Evolutionary conservation across 2,113 vertebrate genomes (phyloP).

Genomic region (Rhinopithecus roxellana): DNA sequence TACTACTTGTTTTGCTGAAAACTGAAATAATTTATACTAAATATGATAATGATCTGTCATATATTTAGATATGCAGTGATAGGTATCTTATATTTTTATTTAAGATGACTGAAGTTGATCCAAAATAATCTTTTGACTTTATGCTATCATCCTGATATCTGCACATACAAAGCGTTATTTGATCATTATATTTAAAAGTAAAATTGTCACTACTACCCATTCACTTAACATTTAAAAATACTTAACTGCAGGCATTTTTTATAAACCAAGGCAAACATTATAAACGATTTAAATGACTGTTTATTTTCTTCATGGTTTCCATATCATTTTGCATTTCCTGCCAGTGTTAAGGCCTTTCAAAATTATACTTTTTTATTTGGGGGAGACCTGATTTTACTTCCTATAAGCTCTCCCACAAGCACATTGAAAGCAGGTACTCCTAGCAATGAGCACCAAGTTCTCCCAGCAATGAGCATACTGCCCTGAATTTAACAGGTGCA

Average conservation of each 20-base stretch:
- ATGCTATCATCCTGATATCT: background rate
- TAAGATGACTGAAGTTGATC: background rate
- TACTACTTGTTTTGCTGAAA: conserved; percentile 65
- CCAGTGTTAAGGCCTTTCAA: background rate
- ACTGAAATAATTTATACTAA: conserved; percentile 68
- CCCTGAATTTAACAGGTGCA: background rate
- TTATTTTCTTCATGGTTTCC: background rate
- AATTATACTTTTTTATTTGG: background rate
- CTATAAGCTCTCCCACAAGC: background rate
- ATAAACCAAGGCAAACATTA: background rate
- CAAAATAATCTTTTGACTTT: conserved; percentile 48
- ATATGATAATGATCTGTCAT: conserved; percentile 10
- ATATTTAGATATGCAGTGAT: background rate
- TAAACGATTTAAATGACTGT: conserved; percentile 36
- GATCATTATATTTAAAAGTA: conserved; percentile 21
- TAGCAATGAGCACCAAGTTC: background rate
- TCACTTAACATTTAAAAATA: conserved; percentile 35
- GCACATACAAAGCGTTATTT: background rate
- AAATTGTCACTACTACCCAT: background rate
- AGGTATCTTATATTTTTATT: background rate
- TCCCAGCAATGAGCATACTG: background rate
- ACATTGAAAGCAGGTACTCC: background rate
- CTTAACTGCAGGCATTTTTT: background rate
- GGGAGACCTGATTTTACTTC: background rate
- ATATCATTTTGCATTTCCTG: background rate